Evolutionary conservation across 2,888 invertebrate genomes (phyloP).

Genomic region (Drosophila meridiana): DNA sequence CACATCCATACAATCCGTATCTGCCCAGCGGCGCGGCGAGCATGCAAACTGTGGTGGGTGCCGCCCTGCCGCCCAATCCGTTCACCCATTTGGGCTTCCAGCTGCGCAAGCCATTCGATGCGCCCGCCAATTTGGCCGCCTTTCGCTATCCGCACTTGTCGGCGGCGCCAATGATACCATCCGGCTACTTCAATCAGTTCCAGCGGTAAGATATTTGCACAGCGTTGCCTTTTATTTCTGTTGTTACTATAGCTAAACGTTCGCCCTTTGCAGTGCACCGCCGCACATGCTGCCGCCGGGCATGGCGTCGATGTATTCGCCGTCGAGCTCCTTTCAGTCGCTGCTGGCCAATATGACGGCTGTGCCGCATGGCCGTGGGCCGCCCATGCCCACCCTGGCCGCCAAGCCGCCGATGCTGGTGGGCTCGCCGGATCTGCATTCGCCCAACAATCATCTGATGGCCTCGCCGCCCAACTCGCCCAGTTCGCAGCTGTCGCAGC

Average conservation of each 20-base stretch:
- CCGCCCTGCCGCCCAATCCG: slow-evolving; percentile 91
- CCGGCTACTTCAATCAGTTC: slow-evolving; percentile 87
- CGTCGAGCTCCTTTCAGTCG: slow-evolving; percentile 92
- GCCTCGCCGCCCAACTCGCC: slow-evolving; percentile 83
- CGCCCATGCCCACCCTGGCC: slow-evolving; percentile 62
- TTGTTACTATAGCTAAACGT: slow-evolving; percentile 6
- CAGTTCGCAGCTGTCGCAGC: slow-evolving; percentile 58
- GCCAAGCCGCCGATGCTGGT: slow-evolving; percentile 76
- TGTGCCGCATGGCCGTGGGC: slow-evolving; percentile 87
- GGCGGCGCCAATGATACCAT: slow-evolving; percentile 86
- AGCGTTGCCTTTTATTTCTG: background rate
- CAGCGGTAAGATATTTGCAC: slow-evolving; percentile 82
- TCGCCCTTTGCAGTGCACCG: slow-evolving; percentile 86
- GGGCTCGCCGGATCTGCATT: slow-evolving; percentile 81
- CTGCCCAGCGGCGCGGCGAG: slow-evolving; percentile 88
- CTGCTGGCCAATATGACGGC: slow-evolving; percentile 87
- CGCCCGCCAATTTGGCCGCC: slow-evolving; percentile 88
- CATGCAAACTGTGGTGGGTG: slow-evolving; percentile 89
- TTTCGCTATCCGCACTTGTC: slow-evolving; percentile 89
- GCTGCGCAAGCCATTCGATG: slow-evolving; percentile 90
- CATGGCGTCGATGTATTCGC: slow-evolving; percentile 87
- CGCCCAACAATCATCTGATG: slow-evolving; percentile 80
- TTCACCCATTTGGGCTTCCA: slow-evolving; percentile 92
- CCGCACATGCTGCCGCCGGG: slow-evolving; percentile 88
- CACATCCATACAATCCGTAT: slow-evolving; percentile 95